These are phyloP conservation scores for Sinopyrophorus schimmeli DNA, from an alignment of 2,888 invertebrate genomes.

Conservation along the genomic window DNA sequence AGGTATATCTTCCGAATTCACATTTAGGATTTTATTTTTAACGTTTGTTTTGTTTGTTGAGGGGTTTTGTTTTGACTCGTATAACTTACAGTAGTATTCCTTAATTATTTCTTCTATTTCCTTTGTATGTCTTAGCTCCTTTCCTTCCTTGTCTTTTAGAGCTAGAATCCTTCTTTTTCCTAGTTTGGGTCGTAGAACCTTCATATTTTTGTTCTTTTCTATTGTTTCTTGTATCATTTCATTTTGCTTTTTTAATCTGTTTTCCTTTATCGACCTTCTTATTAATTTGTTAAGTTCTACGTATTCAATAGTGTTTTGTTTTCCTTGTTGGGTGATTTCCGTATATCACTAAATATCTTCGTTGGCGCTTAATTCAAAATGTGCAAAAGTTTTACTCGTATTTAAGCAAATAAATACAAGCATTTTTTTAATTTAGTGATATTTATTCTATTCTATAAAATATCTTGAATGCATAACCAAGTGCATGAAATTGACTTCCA, in stretches of 20 bases:
- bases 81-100: not conserved
- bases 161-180: conserved; percentile 1
- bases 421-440: no score
- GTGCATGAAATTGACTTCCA: no score
- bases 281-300: conserved; percentile 1
- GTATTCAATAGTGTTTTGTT: conserved; percentile 2
- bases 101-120: conserved; percentile 2
- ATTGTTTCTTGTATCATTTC: conserved; percentile 1
- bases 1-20: not conserved
- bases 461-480: no score
- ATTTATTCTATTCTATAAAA: no score
- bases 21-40: conserved; percentile 2
- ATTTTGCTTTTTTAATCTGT: not conserved
- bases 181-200: not conserved
- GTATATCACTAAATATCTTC: no score
- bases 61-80: conserved; percentile 2
- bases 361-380: no score
- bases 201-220: not conserved
- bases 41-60: not conserved
- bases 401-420: no score
- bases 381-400: no score
- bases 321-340: conserved; percentile 1
- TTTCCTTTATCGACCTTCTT: conserved; percentile 3
- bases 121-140: conserved; percentile 2
- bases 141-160: conserved; percentile 5